Evolutionary conservation across 1,140 invertebrate genomes (phyloP), one percentile per base, ranked within the genome.

Genomic region (Drosophila nigrodunni): DNA sequence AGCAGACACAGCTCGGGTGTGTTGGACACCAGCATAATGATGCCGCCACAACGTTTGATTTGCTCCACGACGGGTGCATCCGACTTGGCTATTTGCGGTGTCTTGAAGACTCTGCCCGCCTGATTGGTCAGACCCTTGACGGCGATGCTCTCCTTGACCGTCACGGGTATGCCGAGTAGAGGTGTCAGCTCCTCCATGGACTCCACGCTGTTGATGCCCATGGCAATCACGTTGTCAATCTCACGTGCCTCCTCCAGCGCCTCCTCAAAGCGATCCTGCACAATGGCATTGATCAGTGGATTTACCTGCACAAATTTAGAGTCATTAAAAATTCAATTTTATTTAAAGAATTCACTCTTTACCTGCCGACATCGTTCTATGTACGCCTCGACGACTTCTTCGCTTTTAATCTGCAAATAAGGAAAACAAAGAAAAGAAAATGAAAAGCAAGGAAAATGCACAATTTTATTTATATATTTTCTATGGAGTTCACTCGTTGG

Each of bases 1-100:
- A 96, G 96, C 94, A 98, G 94, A 77, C 97, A 97, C n/a, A 98
- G 93, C 91, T 99, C 98, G 2, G 98, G 97, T 1, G 97, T 96
- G 92, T 98, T 99, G 13, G 97, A 98, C 0, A 97, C 95, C n/a
- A 92, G 70, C 9, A 98, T 91, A 3, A 96, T 95, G 76, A 99
- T 98, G 11, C 96, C 97, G n/a, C 98, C 97, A 41, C 96, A 96
- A 44, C 95, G 92, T 76, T 94, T 94, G 13, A 97, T 94, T 11
- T 94, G 93, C 25, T 92, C 93, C 0, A 98, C 95, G 8, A 95
- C 94, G 3, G 94, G 94, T 1, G 96, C 96, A 93, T 98, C 96
- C 41, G 94, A 92, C 30, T 93, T 92, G 0, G 97, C 96, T 41
- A 94, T 95, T 49, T 93, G 92, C 8, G 93, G 92, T 10, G 93